phyloP scores from a whole-genome alignment of 2,113 vertebrate species.

The Gymnarchus niloticus region DNA sequence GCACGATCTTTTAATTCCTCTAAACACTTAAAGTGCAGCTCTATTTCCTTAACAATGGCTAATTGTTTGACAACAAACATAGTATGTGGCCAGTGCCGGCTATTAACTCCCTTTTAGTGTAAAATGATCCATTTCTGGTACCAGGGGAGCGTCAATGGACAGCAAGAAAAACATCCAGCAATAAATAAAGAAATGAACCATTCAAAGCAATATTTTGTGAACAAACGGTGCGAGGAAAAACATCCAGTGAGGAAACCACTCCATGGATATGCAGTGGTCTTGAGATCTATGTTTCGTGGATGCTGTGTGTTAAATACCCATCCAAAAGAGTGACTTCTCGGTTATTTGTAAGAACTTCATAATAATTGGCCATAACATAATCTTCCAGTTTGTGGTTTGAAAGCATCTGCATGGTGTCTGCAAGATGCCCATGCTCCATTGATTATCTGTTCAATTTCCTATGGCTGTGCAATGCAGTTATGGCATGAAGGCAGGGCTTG shows the following conservation, averaged over 20 bases:
- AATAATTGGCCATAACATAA: background rate
- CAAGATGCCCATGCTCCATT: background rate
- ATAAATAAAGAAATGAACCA: slow-evolving; percentile 23
- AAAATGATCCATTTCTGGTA: slow-evolving; percentile 15
- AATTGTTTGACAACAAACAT: background rate
- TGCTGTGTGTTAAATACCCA: background rate
- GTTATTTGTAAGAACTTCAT: background rate
- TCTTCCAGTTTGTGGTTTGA: slow-evolving; percentile 8
- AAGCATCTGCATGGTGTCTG: background rate
- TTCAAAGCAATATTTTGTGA: slow-evolving; percentile 14
- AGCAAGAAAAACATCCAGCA: background rate
- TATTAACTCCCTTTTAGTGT: slow-evolving; percentile 11
- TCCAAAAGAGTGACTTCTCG: background rate
- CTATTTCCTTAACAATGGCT: background rate
- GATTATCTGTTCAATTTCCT: slow-evolving; percentile 12
- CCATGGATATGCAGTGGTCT: background rate
- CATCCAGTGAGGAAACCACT: background rate
- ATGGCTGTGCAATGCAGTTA: background rate
- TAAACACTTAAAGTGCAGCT: background rate
- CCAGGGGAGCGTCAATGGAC: slow-evolving; percentile 14
- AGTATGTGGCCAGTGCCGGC: slow-evolving; percentile 20
- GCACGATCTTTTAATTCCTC: background rate
- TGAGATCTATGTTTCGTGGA: background rate
- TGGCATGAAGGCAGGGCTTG: background rate
- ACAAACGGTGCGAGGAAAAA: slow-evolving; percentile 2